A percentile compares a stretch with the other conserved stretches of the same genome.
These are phyloP conservation scores for Neelides folsomi DNA, from an alignment of 2,888 invertebrate genomes.

Conservation along the genomic window DNA sequence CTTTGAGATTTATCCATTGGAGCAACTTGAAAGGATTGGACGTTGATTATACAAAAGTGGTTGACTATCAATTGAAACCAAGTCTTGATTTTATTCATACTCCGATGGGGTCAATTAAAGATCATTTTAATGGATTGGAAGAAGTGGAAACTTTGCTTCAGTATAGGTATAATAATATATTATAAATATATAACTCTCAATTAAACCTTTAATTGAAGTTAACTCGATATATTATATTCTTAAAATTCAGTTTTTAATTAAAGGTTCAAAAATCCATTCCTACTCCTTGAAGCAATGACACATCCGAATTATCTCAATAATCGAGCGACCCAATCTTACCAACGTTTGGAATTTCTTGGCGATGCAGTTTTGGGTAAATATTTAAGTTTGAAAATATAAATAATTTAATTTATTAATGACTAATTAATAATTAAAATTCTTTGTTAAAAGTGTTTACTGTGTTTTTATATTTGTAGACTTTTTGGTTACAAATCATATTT, in stretches of 20 bases:
- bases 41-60: neutral
- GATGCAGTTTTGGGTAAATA: conserved; percentile 62
- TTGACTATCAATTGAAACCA: no score
- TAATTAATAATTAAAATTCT: no score
- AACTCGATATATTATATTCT: no score
- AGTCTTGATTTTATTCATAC: no score
- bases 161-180: no score
- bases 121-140: neutral
- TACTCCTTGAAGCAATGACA: conserved; percentile 57
- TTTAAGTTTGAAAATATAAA: no score
- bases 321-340: conserved; percentile 72
- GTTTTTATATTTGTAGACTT: no score
- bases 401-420: no score
- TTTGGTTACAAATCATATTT: conserved; percentile 74
- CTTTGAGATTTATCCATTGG: conserved; percentile 50
- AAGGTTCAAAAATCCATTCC: conserved; percentile 26
- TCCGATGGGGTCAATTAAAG: no score
- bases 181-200: no score
- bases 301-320: conserved; percentile 79
- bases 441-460: no score
- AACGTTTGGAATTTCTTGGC: conserved; percentile 79
- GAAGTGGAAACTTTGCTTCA: neutral
- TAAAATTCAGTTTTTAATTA: conserved; percentile 1
- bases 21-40: conserved; percentile 42
- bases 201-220: no score